Evolutionary conservation across 35 echinoderm and acorn worm genomes (phyloP).

Genomic region (Heliocidaris tuberculata): DNA sequence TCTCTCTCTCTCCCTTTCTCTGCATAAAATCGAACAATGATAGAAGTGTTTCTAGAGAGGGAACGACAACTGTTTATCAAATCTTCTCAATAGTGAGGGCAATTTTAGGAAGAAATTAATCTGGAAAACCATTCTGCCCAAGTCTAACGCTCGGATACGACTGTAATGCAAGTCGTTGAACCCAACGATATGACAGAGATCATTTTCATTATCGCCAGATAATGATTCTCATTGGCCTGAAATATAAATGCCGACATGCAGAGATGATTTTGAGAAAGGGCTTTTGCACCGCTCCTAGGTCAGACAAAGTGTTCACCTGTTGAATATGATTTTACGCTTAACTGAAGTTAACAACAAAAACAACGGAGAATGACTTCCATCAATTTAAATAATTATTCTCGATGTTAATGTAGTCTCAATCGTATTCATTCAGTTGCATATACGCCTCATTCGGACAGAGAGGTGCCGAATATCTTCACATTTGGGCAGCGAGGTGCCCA

Average conservation of each 20-base stretch:
- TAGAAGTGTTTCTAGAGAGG: not conserved
- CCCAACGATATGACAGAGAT: not conserved
- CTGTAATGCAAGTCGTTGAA: not conserved
- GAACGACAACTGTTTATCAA: slow-evolving; percentile 4
- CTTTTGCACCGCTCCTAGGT: too few relatives aligned
- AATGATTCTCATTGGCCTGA: not conserved
- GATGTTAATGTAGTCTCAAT: too few relatives aligned
- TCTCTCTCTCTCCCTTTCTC: not conserved
- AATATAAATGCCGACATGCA: not conserved
- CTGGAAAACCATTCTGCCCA: not conserved
- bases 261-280: too few relatives aligned
- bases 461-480: too few relatives aligned
- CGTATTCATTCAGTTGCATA: too few relatives aligned
- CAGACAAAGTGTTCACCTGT: not conserved
- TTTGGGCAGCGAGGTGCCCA: too few relatives aligned
- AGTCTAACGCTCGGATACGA: not conserved
- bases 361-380: too few relatives aligned
- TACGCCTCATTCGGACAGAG: too few relatives aligned
- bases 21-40: not conserved
- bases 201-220: not conserved
- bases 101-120: slow-evolving; percentile 5
- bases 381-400: too few relatives aligned
- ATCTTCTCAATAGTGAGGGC: not conserved
- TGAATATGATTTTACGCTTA: not conserved
- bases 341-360: too few relatives aligned